A percentile compares a stretch with the other conserved stretches of the same genome.
Conservation (phyloP, 2,113 vertebrate genomes). For the Cyphomyrus plagiostoma region DNA sequence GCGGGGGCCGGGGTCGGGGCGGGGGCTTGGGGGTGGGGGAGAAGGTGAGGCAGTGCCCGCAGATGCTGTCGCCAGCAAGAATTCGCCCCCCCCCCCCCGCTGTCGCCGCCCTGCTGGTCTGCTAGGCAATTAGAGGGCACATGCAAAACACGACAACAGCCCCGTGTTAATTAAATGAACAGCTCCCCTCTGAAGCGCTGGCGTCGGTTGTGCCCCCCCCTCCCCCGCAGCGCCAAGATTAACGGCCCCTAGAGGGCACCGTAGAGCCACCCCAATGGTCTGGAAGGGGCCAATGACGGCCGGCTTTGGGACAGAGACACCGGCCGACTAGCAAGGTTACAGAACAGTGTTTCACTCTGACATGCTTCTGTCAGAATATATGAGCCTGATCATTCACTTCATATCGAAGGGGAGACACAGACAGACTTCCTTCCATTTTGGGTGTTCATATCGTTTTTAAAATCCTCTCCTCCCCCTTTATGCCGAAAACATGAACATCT, state of each 20-base stretch:
- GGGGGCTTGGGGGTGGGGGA: too few species aligned
- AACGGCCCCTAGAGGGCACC: not conserved
- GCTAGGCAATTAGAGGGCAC: slow-evolving; percentile 62
- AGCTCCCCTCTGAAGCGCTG: slow-evolving; percentile 46
- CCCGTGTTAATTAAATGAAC: slow-evolving; percentile 64
- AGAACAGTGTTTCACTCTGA: not conserved
- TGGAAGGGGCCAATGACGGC: not conserved
- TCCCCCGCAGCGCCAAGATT: not conserved
- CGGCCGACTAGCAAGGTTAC: not conserved
- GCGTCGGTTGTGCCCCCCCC: slow-evolving; percentile 16
- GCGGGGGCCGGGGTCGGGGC: too few species aligned
- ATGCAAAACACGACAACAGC: slow-evolving; percentile 59
- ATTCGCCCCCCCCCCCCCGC: slow-evolving; percentile 36
- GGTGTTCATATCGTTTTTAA: not conserved
- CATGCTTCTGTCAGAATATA: not conserved
- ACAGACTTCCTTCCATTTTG: not conserved
- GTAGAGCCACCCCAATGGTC: not conserved
- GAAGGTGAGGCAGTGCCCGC: not conserved
- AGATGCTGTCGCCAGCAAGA: slow-evolving; percentile 28
- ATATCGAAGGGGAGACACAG: not conserved
- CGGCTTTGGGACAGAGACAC: not conserved
- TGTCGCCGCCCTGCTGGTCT: slow-evolving; percentile 36
- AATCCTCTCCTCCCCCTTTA: not conserved
- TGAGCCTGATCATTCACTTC: not conserved
- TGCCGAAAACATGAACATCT: not conserved